Conservation (phyloP, 64 coral and sea anemone genomes). For the Montipora cactus region DNA sequence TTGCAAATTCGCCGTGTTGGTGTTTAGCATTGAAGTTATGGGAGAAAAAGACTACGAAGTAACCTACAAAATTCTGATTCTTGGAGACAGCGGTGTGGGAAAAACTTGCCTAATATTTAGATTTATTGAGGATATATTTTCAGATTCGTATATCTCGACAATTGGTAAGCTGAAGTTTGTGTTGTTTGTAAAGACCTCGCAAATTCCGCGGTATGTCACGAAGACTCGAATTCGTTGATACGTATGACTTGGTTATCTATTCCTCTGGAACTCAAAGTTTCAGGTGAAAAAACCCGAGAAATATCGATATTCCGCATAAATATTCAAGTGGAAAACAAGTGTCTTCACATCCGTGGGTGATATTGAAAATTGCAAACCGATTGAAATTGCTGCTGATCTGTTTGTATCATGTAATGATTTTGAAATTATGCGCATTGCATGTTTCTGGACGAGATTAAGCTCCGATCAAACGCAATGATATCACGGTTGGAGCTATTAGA, state of each 20-base stretch:
- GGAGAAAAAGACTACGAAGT: constrained; percentile 92
- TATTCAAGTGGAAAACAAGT: not conserved
- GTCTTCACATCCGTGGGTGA: not conserved
- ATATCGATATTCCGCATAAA: not conserved
- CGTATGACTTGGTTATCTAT: not conserved
- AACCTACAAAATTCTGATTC: constrained; percentile 96
- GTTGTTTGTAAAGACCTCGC: not conserved
- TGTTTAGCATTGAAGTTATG: not conserved
- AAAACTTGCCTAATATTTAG: constrained; percentile 98
- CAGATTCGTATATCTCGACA: constrained; percentile 94
- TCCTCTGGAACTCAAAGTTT: not conserved
- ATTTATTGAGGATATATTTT: constrained; percentile 94
- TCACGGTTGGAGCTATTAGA: too few species aligned
- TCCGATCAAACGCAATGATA: too few species aligned
- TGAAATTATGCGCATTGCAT: not conserved
- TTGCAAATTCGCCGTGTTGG: not conserved
- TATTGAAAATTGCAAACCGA: too few species aligned
- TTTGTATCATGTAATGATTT: not conserved
- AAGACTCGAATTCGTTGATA: not conserved
- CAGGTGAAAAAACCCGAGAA: not conserved
- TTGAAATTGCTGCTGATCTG: too few species aligned
- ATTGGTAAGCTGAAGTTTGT: constrained; percentile 76
- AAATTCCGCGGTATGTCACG: not conserved
- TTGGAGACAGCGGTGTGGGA: constrained; percentile 97
- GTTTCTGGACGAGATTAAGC: too few species aligned